Base-by-base conservation (phyloP, 2,888 invertebrate genomes). In the Therioaphis trifolii region DNA sequence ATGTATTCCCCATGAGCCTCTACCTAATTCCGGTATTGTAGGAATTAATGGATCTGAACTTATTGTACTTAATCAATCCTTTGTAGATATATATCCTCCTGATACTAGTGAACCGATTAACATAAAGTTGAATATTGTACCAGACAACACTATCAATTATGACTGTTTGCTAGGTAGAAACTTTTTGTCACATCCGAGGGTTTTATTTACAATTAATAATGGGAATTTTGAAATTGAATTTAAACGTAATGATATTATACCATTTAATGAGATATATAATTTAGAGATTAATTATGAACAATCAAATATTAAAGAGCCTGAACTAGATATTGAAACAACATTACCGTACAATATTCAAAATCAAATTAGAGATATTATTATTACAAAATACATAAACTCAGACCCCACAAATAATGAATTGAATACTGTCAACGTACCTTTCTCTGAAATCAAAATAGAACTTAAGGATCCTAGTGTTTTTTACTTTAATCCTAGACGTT, bases 391-490 rank as follows among this genome's bases (percentile, higher is more conserved):
- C 11, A 43, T 43, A 43, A 43, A 43, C 43, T 43, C 43, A 9
- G 4, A 43, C 11, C 7, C 5, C 3, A 15, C 27, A 61, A 55
- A 63, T 18, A 27, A 29, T 63, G 29, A 63, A 63, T 29, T 63
- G 29, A 29, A 63, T 63, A 63, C 15, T 63, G 29, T 29, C 29
- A 29, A 18, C 29, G 29, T 63, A 7, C 63, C 63, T 63, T 63
- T 29, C 18, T 63, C 63, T 29, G 18, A 63, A 63, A 63, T 63
- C 18, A 29, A 63, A 63, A 63, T 63, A 7, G 63, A 63, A 63
- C 63, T 63, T 63, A 63, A 63, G 29, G 63, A 63, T 63, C 29
- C 63, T 63, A 63, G 18, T 68, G 68, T 68, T 1, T 68, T 68
- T 68, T 35, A 43, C n/a, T 68, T 68, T n/a, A 27, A 49, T 1